Evolutionary conservation across 2,113 vertebrate genomes (phyloP).

Genomic region (Daphoenositta chrysoptera): DNA sequence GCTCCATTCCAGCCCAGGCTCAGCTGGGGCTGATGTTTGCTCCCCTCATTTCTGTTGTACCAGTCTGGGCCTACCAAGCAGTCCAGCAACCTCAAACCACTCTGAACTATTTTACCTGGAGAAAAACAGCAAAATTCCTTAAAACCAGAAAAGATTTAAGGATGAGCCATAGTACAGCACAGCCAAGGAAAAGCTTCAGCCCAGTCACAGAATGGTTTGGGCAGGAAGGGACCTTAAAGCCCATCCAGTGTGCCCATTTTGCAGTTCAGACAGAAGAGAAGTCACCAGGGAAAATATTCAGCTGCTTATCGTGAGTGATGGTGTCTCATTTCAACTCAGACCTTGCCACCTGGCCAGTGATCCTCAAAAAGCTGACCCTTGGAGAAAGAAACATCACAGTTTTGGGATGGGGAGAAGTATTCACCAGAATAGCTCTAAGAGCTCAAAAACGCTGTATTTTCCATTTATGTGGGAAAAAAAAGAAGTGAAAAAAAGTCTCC

Average conservation of each 20-base stretch:
- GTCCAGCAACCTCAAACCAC: neutral
- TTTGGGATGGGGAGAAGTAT: neutral
- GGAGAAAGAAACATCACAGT: neutral
- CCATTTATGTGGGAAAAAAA: neutral
- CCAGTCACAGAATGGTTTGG: neutral
- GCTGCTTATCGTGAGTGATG: neutral
- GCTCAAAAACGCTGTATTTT: neutral
- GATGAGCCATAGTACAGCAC: neutral
- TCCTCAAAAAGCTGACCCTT: neutral
- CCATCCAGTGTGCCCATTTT: neutral
- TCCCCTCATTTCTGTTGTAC: neutral
- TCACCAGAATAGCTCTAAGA: neutral
- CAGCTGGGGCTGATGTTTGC: neutral
- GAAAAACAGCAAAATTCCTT: neutral
- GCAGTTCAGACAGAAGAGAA: neutral
- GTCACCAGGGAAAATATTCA: neutral
- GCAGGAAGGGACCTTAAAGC: neutral
- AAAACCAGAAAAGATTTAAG: neutral
- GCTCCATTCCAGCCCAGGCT: neutral
- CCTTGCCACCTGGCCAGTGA: neutral
- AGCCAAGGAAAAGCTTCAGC: neutral
- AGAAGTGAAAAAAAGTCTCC: neutral
- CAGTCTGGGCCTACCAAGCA: neutral
- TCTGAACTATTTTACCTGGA: neutral
- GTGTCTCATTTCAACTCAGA: neutral